Conservation (phyloP, 2,113 vertebrate species). For the Caracal caracal region DNA sequence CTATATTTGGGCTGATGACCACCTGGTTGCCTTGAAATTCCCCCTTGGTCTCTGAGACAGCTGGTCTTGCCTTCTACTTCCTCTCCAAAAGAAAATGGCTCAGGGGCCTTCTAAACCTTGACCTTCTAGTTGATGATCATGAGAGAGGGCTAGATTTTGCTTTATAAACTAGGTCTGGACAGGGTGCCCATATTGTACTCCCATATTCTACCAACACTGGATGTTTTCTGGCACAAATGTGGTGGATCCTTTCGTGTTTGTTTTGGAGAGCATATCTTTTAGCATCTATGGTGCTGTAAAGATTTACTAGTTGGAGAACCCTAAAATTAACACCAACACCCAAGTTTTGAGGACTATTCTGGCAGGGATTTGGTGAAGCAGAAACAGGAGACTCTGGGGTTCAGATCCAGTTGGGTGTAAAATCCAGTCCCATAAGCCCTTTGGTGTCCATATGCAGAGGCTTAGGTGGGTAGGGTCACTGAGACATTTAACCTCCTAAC, state of each 20-base stretch:
- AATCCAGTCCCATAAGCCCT: accelerated
- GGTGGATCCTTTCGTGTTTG: background rate
- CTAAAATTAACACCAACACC: background rate
- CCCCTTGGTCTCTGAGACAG: constrained; percentile 34
- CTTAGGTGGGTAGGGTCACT: background rate
- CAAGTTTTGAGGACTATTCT: background rate
- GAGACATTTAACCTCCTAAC: background rate
- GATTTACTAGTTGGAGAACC: background rate
- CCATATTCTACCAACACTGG: background rate
- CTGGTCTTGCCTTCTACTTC: background rate
- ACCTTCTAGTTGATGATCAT: background rate
- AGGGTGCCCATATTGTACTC: accelerated
- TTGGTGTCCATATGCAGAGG: accelerated
- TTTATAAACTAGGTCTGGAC: background rate
- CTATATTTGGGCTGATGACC: constrained; percentile 61
- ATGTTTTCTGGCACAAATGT: background rate
- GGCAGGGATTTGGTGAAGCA: background rate
- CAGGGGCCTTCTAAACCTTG: constrained; percentile 28
- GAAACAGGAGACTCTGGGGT: background rate
- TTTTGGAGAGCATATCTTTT: background rate
- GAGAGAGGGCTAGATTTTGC: background rate
- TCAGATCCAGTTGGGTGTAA: background rate
- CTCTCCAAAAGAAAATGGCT: background rate
- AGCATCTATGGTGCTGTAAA: background rate
- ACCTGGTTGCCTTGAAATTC: constrained; percentile 27